Evolutionary conservation across 2,888 invertebrate genomes (phyloP).

Genomic region (Ennomos erosarius): DNA sequence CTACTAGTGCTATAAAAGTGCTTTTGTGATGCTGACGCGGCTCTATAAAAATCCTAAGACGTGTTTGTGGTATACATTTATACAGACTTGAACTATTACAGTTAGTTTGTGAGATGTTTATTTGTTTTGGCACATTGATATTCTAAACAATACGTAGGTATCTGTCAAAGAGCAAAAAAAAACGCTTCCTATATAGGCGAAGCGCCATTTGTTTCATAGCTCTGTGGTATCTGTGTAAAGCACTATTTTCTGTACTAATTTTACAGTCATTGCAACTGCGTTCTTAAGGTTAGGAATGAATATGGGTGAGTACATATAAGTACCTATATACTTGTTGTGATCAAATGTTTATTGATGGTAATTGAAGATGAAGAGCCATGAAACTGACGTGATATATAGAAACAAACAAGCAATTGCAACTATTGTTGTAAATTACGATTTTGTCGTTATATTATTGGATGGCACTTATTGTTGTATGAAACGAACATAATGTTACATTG

Average conservation of each 20-base stretch:
- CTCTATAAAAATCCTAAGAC: slow-evolving; percentile 48
- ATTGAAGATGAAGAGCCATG: slow-evolving; percentile 10
- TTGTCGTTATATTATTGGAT: no score
- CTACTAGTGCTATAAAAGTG: slow-evolving; percentile 57
- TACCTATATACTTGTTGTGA: slow-evolving; percentile 3
- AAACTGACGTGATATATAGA: neutral
- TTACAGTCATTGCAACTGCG: neutral
- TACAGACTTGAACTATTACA: slow-evolving; percentile 6
- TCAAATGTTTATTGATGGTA: slow-evolving; percentile 3
- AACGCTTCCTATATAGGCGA: no score
- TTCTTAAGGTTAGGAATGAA: no score
- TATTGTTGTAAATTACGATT: neutral
- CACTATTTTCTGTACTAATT: slow-evolving; percentile 4
- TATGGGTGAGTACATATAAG: neutral
- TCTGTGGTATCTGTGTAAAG: slow-evolving; percentile 12
- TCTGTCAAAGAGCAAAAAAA: no score
- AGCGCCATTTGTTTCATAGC: no score
- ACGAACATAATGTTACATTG: no score
- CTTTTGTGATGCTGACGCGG: slow-evolving; percentile 64
- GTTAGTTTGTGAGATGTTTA: neutral
- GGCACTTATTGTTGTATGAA: no score
- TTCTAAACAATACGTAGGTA: slow-evolving; percentile 5
- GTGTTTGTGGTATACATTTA: slow-evolving; percentile 19
- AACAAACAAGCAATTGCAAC: neutral
- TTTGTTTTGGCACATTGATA: slow-evolving; percentile 8